phyloP scores from a whole-genome alignment of 2,888 invertebrate genomes.

The Brenthis hecate region DNA sequence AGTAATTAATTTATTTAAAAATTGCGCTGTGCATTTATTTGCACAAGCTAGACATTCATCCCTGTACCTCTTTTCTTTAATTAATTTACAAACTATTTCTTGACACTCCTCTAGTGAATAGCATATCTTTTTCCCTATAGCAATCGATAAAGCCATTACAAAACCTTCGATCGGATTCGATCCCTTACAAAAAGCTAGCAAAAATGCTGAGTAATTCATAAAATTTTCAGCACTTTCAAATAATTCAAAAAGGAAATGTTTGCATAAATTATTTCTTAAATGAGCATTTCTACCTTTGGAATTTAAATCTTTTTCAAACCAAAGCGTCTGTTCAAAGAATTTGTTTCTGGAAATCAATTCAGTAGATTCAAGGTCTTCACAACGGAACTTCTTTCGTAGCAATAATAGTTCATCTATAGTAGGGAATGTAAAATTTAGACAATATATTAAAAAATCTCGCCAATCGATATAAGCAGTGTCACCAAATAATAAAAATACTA shows the following conservation, averaged over 20 bases:
- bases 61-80: conserved; percentile 63
- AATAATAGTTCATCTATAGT: conserved; percentile 77
- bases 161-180: conserved; percentile 79
- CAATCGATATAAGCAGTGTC: conserved; percentile 83
- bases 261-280: conserved; percentile 67
- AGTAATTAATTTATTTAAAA: conserved; percentile 58
- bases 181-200: conserved; percentile 85
- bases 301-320: conserved; percentile 69
- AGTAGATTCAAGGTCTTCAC: conserved; percentile 66
- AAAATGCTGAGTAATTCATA: conserved; percentile 84
- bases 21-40: conserved; percentile 57
- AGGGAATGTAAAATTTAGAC: conserved; percentile 81
- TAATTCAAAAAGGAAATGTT: conserved; percentile 82
- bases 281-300: conserved; percentile 49
- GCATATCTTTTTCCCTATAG: conserved; percentile 80
- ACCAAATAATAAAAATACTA: conserved; percentile 78
- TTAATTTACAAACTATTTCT: conserved; percentile 67
- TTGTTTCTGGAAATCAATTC: conserved; percentile 64
- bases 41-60: conserved; percentile 68
- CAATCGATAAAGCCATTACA: conserved; percentile 80
- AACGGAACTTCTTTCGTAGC: conserved; percentile 71
- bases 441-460: conserved; percentile 85
- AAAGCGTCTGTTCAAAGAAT: conserved; percentile 58
- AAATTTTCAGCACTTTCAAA: conserved; percentile 71
- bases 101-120: conserved; percentile 72